Evolutionary conservation across 2,113 vertebrate species (phyloP).

Genomic region (Forbesichthys papilliferus): DNA sequence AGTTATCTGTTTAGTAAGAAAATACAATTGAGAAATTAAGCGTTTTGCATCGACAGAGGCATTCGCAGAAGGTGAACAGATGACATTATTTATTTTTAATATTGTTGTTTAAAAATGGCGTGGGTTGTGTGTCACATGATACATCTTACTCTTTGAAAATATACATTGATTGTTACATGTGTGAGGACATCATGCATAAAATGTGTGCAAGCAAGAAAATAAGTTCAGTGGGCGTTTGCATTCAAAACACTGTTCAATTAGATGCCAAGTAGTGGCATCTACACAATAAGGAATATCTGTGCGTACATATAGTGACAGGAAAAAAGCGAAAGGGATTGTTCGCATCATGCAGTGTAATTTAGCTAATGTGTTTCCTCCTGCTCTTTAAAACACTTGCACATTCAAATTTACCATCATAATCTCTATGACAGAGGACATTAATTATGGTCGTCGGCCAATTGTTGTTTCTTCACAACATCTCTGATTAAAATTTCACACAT

Average conservation of each 20-base stretch:
- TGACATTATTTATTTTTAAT: conserved; percentile 16
- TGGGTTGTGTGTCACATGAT: conserved; percentile 37
- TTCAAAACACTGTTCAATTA: conserved; percentile 78
- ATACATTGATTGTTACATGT: conserved; percentile 68
- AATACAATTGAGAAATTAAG: conserved; percentile 11
- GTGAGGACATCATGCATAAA: conserved; percentile 70
- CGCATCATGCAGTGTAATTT: conserved; percentile 77
- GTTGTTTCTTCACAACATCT: conserved; percentile 94
- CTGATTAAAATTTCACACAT: conserved; percentile 99
- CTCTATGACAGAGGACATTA: conserved; percentile 95
- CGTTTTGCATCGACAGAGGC: not conserved
- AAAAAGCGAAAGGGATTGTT: conserved; percentile 68
- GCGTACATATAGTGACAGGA: conserved; percentile 70
- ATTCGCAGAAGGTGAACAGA: not conserved
- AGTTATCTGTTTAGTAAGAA: conserved; percentile 17
- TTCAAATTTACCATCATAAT: conserved; percentile 90
- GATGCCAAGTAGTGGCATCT: conserved; percentile 74
- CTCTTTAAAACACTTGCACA: conserved; percentile 84
- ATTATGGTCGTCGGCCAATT: conserved; percentile 93
- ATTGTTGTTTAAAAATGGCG: not conserved
- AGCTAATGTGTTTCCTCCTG: conserved; percentile 77
- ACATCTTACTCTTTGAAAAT: conserved; percentile 51
- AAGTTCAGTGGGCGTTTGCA: conserved; percentile 67
- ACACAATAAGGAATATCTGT: conserved; percentile 75
- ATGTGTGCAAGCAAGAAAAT: conserved; percentile 70